Evolutionary conservation across 2,113 vertebrate species (phyloP).

Genomic region (Lethenteron reissneri): DNA sequence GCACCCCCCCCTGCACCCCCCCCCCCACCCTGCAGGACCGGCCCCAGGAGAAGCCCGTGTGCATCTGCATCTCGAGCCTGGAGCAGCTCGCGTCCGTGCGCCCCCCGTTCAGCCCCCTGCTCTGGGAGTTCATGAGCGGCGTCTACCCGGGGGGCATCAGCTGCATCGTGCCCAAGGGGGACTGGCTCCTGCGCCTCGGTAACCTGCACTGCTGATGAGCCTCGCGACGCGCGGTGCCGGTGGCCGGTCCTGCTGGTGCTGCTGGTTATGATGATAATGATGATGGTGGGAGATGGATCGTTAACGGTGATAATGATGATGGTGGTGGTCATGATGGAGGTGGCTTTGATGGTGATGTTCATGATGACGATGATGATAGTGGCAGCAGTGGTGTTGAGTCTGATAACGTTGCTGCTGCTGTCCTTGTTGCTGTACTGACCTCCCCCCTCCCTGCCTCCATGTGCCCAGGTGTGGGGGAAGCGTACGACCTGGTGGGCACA

Average conservation of each 20-base stretch:
- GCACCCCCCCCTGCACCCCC: not conserved
- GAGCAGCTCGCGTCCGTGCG: constrained; percentile 39
- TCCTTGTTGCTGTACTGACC: no score
- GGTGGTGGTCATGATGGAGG: no score
- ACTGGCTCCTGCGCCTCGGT: constrained; percentile 53
- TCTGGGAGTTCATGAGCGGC: constrained; percentile 61
- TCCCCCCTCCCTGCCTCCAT: not conserved
- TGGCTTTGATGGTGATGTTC: no score
- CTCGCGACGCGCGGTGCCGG: no score
- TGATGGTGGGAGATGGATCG: no score
- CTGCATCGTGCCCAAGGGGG: constrained; percentile 54
- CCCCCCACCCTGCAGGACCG: constrained; percentile 29
- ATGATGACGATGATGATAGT: no score
- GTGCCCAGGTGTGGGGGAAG: constrained; percentile 37
- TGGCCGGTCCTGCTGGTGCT: no score
- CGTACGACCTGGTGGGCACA: constrained; percentile 52
- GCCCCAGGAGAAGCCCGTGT: constrained; percentile 58
- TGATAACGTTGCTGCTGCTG: no score
- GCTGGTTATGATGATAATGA: no score
- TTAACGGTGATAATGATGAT: no score
- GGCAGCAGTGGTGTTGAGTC: no score
- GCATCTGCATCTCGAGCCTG: constrained; percentile 55
- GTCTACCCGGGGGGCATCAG: constrained; percentile 59
- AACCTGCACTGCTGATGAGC: constrained; percentile 5
- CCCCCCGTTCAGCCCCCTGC: constrained; percentile 50